Percentiles rank a stretch among this genome's conserved stretches.
Evolutionary conservation across 2,888 invertebrate species (phyloP).

Genomic region (Machimus atricapillus): DNA sequence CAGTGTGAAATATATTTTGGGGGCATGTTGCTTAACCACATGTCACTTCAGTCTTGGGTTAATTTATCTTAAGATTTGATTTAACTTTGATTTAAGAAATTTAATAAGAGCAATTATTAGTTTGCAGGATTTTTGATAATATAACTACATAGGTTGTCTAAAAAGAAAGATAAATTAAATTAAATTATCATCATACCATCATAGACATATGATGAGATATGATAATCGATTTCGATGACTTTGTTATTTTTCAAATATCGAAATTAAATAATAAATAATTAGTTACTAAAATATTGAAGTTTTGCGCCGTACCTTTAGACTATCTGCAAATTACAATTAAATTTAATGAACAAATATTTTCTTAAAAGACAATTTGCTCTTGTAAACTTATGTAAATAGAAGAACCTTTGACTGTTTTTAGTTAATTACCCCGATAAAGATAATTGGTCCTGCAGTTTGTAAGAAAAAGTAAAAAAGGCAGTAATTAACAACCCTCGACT

Average conservation of each 20-base stretch:
- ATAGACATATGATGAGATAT: no score
- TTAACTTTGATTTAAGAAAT: not conserved
- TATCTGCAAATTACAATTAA: not conserved
- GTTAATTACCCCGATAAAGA: not conserved
- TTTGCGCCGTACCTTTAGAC: not conserved
- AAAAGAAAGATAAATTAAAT: no score
- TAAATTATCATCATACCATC: no score
- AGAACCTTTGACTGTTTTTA: not conserved
- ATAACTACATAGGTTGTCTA: no score
- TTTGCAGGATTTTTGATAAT: no score
- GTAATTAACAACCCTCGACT: not conserved
- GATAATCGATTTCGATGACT: no score
- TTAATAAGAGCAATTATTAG: not conserved
- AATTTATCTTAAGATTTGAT: not conserved
- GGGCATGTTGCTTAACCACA: not conserved
- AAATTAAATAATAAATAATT: no score
- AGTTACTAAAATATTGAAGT: not conserved
- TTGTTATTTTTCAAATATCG: no score
- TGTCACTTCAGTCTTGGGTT: not conserved
- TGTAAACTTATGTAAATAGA: not conserved
- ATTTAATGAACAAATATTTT: not conserved
- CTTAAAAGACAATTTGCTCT: not conserved
- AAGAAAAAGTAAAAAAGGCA: not conserved
- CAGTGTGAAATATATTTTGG: not conserved
- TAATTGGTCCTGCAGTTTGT: not conserved